Base-by-base conservation (phyloP, 1,140 invertebrate genomes). In the Cydia amplana region DNA sequence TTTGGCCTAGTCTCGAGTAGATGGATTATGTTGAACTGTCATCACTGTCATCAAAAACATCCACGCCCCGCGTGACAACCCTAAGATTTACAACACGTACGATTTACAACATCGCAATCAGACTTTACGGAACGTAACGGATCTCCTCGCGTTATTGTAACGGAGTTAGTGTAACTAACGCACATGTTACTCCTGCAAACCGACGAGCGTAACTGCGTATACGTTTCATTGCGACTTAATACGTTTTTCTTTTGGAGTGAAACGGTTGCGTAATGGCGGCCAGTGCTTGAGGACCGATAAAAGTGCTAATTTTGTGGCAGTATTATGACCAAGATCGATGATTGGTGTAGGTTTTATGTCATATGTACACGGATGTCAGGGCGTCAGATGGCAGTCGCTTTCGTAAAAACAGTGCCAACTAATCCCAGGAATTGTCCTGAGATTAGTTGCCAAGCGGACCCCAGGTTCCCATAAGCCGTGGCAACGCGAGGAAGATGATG, bases 131-230 rank as follows among this genome's bases (percentile, higher is more conserved):
- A 20, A 70, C 65, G 36, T 67, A 28, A 67, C 64, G 64, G 43
- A 36, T 43, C 32, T 70, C 28, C 10, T 10, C 60, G 25, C 65
- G 65, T 70, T 70, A 70, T 28, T 40, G 65, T 70, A n/a, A 70
- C 65, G 65, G 64, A 64, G 64, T 70, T 70, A 70, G 65, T 70
- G 65, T 70, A 70, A 70, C 65, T 70, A 70, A 70, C 65, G 65
- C 28, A 51, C 49, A 18, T 51, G 18, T 6, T 7, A 51, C 49
- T 46, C 14, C 49, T 49, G 7, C n/a, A 2, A 16, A 46, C 43
- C 43, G 16, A 46, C 43, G 9, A 46, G 43, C 16, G 46, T 49
- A 49, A 49, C 46, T 49, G 0, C 46, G 46, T 49, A 49, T 49
- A 2, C 4, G 4, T 51, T 5, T n/a, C 1, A 18, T n/a, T 18